phyloP scores from a whole-genome alignment of 2,888 invertebrate genomes.

The Leuctra nigra region DNA sequence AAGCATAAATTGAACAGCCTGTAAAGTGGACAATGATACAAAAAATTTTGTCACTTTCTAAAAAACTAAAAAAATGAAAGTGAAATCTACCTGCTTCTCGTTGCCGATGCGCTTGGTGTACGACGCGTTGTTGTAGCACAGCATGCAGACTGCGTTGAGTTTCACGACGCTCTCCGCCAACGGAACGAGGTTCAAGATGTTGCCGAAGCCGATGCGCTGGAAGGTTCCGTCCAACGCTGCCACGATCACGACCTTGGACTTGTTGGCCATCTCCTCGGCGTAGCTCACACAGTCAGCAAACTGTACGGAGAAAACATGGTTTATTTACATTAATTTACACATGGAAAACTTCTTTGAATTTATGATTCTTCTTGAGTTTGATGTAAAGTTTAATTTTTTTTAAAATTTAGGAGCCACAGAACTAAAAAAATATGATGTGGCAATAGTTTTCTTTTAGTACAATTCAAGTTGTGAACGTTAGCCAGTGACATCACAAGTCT shows the following conservation, averaged over 20 bases:
- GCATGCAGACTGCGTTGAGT: slow-evolving; percentile 48
- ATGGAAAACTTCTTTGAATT: neutral
- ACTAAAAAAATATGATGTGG: no score
- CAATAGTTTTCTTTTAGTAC: no score
- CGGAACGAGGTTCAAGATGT: slow-evolving; percentile 46
- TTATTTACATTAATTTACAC: neutral
- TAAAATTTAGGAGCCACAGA: no score
- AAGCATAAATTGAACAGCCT: no score
- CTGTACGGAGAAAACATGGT: slow-evolving; percentile 35
- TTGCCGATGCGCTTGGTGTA: slow-evolving; percentile 44
- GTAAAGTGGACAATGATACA: no score
- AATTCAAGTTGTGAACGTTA: no score
- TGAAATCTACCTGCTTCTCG: slow-evolving; percentile 40
- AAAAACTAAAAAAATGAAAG: no score
- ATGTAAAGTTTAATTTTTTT: no score
- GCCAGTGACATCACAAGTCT: no score
- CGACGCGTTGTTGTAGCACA: slow-evolving; percentile 45
- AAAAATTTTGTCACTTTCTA: no score
- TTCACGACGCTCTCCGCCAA: slow-evolving; percentile 47
- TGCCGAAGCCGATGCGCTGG: slow-evolving; percentile 41
- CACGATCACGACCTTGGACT: slow-evolving; percentile 50
- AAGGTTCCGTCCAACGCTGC: slow-evolving; percentile 53
- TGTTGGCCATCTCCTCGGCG: slow-evolving; percentile 46
- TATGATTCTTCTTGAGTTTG: neutral
- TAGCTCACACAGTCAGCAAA: slow-evolving; percentile 46